Conservation (phyloP, 30 jellyfish, hydroid and myxozoan genomes). For the Turritopsis rubra region DNA sequence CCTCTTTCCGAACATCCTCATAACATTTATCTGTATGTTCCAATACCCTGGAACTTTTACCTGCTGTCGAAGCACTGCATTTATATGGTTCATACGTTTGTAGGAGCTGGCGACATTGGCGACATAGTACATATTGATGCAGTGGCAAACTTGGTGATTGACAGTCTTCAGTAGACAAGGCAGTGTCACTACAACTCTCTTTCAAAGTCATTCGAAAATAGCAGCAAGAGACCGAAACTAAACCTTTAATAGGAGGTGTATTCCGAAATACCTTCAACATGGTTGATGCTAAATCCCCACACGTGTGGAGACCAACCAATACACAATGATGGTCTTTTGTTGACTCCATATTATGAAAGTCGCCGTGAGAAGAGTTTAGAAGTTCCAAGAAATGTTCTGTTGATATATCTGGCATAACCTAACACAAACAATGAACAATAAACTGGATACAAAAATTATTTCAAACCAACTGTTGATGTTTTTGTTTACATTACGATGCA, state of each 20-base stretch:
- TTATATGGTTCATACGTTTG: background rate
- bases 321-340: slow-evolving; percentile 22
- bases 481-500: background rate
- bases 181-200: background rate
- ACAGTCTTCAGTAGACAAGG: background rate
- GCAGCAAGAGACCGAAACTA: slow-evolving; percentile 77
- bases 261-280: slow-evolving; percentile 50
- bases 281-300: slow-evolving; percentile 84
- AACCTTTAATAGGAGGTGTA: slow-evolving; percentile 42
- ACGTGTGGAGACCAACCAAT: slow-evolving; percentile 76
- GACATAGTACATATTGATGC: background rate
- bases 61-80: background rate
- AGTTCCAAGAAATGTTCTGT: background rate
- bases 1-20: background rate
- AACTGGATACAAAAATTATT: background rate
- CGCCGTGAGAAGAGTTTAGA: background rate
- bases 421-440: background rate
- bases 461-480: background rate
- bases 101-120: background rate
- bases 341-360: background rate
- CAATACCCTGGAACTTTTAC: background rate
- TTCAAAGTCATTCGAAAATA: slow-evolving; percentile 53
- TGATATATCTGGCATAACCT: slow-evolving; percentile 26
- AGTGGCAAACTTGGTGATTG: background rate
- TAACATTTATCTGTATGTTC: background rate